Evolutionary conservation across 1,140 invertebrate species (phyloP), one percentile per base, ranked within the genome.

Genomic region (Caerostris extrusa): DNA sequence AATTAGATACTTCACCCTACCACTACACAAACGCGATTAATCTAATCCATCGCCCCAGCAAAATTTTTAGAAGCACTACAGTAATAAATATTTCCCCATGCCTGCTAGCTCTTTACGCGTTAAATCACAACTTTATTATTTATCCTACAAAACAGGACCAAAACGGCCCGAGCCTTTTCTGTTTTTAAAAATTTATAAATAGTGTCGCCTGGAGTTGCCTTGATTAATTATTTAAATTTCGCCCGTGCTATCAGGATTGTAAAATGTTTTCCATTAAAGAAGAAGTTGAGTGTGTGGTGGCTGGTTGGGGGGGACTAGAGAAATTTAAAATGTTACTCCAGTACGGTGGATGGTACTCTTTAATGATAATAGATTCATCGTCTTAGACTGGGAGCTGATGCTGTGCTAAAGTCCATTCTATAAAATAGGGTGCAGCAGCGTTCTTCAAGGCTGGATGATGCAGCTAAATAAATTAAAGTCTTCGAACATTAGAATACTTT

Each of bases 201-300:
- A 77, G 34, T 77, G 71, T 77, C 71, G 10, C 71, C 50, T 5
- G 12, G 71, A 77, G 71, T 77, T 77, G 10, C 50, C 53, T 8
- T 77, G 71, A 77, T 77, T 77, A 77, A 77, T 77, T 77, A 77
- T 77, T 77, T 34, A 77, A 77, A 77, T 77, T 77, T 77, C 61
- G 10, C 34, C 7, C 5, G 3, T 34, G 34, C 34, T 77, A 77
- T 77, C 50, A 53, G 10, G 50, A 53, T 34, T 77, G 10, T 77
- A 77, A 77, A 53, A 77, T 77, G 34, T 50, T 77, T 77, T 77
- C 50, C 71, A 77, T 77, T 77, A 77, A 77, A 8, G 19, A 34
- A 34, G 34, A 34, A 34, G 34, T 34, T 34, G 34, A n/a, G n/a
- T n/a, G n/a, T n/a, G n/a, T n/a, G n/a, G n/a, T n/a, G n/a, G n/a